Evolutionary conservation across 2,888 invertebrate genomes (phyloP).

Genomic region (Thymelicus acteon): DNA sequence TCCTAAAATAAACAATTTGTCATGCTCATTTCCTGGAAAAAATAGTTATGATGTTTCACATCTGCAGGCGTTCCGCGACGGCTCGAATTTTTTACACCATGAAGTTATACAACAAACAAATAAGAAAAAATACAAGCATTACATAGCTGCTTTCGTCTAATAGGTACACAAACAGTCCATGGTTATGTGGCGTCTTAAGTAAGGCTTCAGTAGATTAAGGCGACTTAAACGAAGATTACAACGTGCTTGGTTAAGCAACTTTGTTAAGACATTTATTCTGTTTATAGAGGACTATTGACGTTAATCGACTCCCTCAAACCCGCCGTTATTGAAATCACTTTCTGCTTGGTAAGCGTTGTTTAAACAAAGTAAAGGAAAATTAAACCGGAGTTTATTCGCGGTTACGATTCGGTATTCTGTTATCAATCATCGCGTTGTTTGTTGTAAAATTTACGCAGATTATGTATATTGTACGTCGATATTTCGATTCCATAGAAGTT

Average conservation of each 20-base stretch:
- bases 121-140: too few species aligned
- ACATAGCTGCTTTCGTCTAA: too few species aligned
- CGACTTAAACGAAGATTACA: constrained; percentile 24
- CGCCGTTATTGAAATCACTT: constrained; percentile 12
- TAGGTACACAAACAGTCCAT: not conserved
- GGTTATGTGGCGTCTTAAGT: constrained; percentile 20
- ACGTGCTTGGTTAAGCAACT: constrained; percentile 25
- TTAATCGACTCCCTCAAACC: constrained; percentile 9
- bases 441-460: too few species aligned
- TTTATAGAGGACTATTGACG: constrained; percentile 15
- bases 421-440: too few species aligned
- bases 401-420: not conserved
- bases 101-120: too few species aligned
- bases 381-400: not conserved
- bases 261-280: constrained; percentile 18
- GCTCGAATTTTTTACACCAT: too few species aligned
- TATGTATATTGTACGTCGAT: too few species aligned
- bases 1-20: too few species aligned
- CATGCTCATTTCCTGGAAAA: too few species aligned
- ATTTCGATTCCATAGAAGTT: too few species aligned
- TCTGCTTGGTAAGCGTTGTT: constrained; percentile 12
- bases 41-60: too few species aligned
- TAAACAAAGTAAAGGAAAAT: not conserved
- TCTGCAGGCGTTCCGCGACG: too few species aligned
- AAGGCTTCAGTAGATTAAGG: constrained; percentile 22